Evolutionary conservation across 2,888 invertebrate genomes (phyloP).

Genomic region (Sinhomidia bicolor): DNA sequence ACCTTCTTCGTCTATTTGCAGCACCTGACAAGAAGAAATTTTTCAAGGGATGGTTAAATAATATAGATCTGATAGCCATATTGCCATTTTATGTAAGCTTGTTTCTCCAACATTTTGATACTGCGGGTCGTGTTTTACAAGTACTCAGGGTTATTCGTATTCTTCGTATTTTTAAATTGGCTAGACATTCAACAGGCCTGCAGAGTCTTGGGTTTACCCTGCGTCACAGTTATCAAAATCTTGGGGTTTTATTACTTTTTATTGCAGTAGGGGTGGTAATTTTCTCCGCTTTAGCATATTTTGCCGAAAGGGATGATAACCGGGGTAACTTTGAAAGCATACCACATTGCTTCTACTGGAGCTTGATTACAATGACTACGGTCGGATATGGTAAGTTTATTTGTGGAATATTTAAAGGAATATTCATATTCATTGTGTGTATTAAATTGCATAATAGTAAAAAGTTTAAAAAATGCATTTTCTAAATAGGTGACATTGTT

Average conservation of each 20-base stretch:
- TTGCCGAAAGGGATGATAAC: slow-evolving; percentile 72
- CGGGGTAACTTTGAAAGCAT: slow-evolving; percentile 65
- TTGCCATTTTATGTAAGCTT: slow-evolving; percentile 70
- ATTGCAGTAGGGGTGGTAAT: slow-evolving; percentile 70
- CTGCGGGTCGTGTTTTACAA: slow-evolving; percentile 67
- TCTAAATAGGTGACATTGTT: slow-evolving; percentile 50
- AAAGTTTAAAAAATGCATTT: neutral
- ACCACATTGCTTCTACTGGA: slow-evolving; percentile 70
- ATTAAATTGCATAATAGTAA: too few species aligned
- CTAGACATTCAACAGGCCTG: slow-evolving; percentile 72
- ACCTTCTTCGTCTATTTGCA: slow-evolving; percentile 63
- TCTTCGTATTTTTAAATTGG: slow-evolving; percentile 74
- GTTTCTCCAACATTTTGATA: slow-evolving; percentile 68
- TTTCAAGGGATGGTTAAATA: slow-evolving; percentile 72
- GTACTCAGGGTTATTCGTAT: slow-evolving; percentile 74
- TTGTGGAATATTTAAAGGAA: neutral
- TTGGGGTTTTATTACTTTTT: slow-evolving; percentile 71
- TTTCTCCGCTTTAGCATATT: slow-evolving; percentile 71
- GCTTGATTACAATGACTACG: slow-evolving; percentile 75
- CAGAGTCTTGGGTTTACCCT: slow-evolving; percentile 74
- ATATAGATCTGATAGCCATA: slow-evolving; percentile 73
- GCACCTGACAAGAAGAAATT: slow-evolving; percentile 67
- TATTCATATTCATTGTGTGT: too few species aligned
- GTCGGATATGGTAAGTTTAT: slow-evolving; percentile 71
- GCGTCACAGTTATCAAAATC: slow-evolving; percentile 70